phyloP scores from a whole-genome alignment of 1,140 invertebrate genomes.

The Aphis craccivora region DNA sequence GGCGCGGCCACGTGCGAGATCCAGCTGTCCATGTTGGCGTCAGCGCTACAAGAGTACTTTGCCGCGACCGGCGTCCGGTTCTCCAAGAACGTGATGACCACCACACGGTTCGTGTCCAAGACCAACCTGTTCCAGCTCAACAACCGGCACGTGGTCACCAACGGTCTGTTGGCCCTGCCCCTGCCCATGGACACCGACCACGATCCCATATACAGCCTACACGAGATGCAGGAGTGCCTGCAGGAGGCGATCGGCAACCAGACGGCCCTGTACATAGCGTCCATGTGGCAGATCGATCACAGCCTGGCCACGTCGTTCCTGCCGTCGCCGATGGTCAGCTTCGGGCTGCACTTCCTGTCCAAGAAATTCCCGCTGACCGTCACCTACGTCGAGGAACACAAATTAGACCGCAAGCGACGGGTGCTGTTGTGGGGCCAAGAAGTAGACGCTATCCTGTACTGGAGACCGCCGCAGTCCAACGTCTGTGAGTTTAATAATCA shows the following conservation, averaged over 20 bases:
- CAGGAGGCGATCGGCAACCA: slow-evolving; percentile 65
- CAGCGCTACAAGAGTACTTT: slow-evolving; percentile 72
- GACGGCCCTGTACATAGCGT: slow-evolving; percentile 73
- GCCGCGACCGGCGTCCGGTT: slow-evolving; percentile 65
- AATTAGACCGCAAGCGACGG: slow-evolving; percentile 62
- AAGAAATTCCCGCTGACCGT: slow-evolving; percentile 76
- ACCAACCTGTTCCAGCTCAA: slow-evolving; percentile 64
- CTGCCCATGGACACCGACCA: slow-evolving; percentile 67
- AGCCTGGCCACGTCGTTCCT: slow-evolving; percentile 73
- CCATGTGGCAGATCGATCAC: slow-evolving; percentile 72
- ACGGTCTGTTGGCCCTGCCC: slow-evolving; percentile 69
- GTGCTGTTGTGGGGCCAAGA: slow-evolving; percentile 71
- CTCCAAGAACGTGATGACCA: slow-evolving; percentile 67
- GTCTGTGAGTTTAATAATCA: slow-evolving; percentile 70
- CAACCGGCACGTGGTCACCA: slow-evolving; percentile 51
- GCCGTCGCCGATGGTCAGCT: slow-evolving; percentile 72
- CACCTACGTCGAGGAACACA: slow-evolving; percentile 70
- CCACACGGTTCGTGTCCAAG: slow-evolving; percentile 68
- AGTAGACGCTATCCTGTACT: slow-evolving; percentile 74
- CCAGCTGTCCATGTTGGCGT: slow-evolving; percentile 70
- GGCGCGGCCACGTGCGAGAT: slow-evolving; percentile 75
- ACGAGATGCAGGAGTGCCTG: slow-evolving; percentile 58
- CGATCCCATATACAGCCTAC: slow-evolving; percentile 63
- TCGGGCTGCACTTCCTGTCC: slow-evolving; percentile 75
- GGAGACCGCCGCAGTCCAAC: slow-evolving; percentile 81